Evolutionary conservation across 2,888 invertebrate species (phyloP), one percentile per base, ranked within the genome.

Genomic region (Diplazon laetatorius): DNA sequence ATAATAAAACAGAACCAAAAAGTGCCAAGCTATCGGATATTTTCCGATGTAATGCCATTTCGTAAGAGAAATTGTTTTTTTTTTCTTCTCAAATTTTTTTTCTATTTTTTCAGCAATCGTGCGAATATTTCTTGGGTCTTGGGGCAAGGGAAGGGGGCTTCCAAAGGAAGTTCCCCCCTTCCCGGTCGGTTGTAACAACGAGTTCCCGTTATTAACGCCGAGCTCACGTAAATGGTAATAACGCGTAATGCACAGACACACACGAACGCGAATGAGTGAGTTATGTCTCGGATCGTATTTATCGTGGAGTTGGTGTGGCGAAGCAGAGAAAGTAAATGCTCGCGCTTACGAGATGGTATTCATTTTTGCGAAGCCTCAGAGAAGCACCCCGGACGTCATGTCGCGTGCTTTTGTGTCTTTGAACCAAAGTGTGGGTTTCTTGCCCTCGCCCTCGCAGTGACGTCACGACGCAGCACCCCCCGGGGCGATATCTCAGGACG

Each of bases 281-380:
- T 30, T 30, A 6, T 6, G 30, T 30, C 4, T 30, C 3, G 4
- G 3, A 16, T 2, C 18, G 18, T 37, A 14, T 5, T n/a, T 14
- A 16, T 59, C 20, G 12, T n/a, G 6, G 10, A 42, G 35, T 35
- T 22, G 20, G 14, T 16, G 42, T 14, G 1, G 35, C 3, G 48
- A 30, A 68, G 35, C 35, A 6, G 75, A 70, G 70, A 76, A 79
- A 79, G 79, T 70, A 77, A 78, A 62, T 60, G 74, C 72, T 62
- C 50, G 59, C 50, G 62, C 66, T 79, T 59, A 63, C 80, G 80
- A 73, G 77, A 44, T 55, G 48, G 52, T 16, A 22, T 35, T 37
- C 25, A 52, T 50, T 30, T 5, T 14, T 30, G 52, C 9, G 14
- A 14, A 55, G 52, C 12, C 1, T 55, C 9, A n/a, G 22, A 52